Percentiles rank a stretch among this genome's conserved stretches.
Evolutionary conservation across 2,888 invertebrate genomes (phyloP).

Genomic region (Harmothoe impar): DNA sequence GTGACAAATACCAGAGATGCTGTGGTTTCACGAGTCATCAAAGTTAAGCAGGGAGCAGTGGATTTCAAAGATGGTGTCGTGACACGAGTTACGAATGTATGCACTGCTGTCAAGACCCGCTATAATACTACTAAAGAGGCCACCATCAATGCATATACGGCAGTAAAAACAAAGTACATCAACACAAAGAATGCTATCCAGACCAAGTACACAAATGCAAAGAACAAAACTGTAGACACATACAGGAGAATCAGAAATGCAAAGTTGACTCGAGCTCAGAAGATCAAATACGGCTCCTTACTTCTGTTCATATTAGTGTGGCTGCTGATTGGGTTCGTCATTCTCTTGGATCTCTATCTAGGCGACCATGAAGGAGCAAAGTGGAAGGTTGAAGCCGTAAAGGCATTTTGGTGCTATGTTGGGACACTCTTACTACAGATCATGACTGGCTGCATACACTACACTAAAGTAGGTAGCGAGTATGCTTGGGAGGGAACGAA

Average conservation of each 20-base stretch:
- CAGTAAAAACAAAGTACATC: conserved; percentile 56
- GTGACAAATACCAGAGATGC: conserved; percentile 50
- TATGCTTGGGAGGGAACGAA: conserved; percentile 49
- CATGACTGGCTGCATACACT: neutral
- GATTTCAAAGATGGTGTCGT: conserved; percentile 57
- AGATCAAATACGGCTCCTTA: conserved; percentile 67
- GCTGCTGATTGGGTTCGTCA: conserved; percentile 53
- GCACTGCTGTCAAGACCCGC: conserved; percentile 40
- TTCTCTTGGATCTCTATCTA: conserved; percentile 67
- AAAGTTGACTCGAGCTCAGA: conserved; percentile 67
- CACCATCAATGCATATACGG: conserved; percentile 46
- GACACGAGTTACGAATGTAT: conserved; percentile 54
- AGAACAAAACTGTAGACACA: conserved; percentile 31
- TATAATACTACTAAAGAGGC: conserved; percentile 63
- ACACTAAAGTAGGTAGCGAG: conserved; percentile 39
- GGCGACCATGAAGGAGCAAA: conserved; percentile 67
- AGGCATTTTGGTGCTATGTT: conserved; percentile 49
- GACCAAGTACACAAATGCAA: conserved; percentile 56
- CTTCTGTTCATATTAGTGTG: conserved; percentile 53
- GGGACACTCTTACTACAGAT: conserved; percentile 29
- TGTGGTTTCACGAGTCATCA: conserved; percentile 29
- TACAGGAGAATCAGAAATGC: conserved; percentile 65
- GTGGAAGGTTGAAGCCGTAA: conserved; percentile 63
- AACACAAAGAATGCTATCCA: conserved; percentile 65
- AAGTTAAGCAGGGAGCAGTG: neutral